phyloP scores from a whole-genome alignment of 2,888 invertebrate species.

The Chaetoderma sp. region DNA sequence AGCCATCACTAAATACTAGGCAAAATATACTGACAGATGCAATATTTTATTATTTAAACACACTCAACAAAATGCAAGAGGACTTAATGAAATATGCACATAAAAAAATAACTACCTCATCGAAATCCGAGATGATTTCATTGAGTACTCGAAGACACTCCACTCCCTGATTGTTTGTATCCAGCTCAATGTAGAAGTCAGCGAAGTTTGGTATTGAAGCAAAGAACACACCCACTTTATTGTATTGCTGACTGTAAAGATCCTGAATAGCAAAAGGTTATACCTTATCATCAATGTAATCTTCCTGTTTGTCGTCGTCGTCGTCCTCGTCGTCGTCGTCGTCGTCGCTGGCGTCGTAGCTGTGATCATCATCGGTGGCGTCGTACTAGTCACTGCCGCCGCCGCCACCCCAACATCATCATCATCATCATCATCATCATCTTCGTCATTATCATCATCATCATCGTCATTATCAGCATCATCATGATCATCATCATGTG shows the following conservation, averaged over 20 bases:
- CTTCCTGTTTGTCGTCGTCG: background rate
- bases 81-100: too few relatives aligned
- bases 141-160: slow-evolving; percentile 89
- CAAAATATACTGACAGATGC: too few relatives aligned
- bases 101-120: too few relatives aligned
- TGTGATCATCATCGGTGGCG: too few relatives aligned
- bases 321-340: background rate
- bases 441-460: background rate
- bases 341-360: too few relatives aligned
- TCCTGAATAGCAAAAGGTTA: slow-evolving; percentile 76
- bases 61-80: too few relatives aligned
- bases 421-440: too few relatives aligned
- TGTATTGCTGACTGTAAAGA: slow-evolving; percentile 92
- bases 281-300: background rate
- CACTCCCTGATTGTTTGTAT: slow-evolving; percentile 91
- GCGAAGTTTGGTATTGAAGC: slow-evolving; percentile 94
- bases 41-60: too few relatives aligned
- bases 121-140: slow-evolving; percentile 94
- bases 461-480: background rate
- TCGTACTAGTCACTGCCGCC: background rate
- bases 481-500: too few relatives aligned
- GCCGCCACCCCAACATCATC: background rate
- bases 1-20: too few relatives aligned
- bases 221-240: slow-evolving; percentile 90
- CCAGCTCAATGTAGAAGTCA: slow-evolving; percentile 92